Percentiles rank a stretch among this genome's conserved stretches.
These are phyloP conservation scores for Ophion ventricosus DNA, from an alignment of 2,888 invertebrate genomes.

Conservation along the genomic window DNA sequence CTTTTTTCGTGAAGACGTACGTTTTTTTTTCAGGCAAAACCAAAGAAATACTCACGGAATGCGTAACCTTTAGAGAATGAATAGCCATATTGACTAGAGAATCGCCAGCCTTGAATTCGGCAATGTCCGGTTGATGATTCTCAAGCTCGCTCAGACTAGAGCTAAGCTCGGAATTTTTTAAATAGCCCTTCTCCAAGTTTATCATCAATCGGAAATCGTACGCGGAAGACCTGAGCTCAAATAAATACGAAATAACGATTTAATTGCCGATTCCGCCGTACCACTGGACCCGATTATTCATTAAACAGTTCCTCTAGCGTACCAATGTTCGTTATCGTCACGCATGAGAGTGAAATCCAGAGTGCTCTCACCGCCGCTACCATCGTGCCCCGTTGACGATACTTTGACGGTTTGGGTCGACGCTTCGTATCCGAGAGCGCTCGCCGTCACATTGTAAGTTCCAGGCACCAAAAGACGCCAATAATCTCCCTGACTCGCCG, in stretches of 20 bases:
- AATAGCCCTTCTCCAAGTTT: constrained; percentile 77
- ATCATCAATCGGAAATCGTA: constrained; percentile 89
- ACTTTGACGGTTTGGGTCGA: constrained; percentile 87
- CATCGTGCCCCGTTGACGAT: constrained; percentile 76
- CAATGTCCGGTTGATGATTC: constrained; percentile 86
- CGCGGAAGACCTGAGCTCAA: constrained; percentile 86
- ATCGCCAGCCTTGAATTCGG: constrained; percentile 89
- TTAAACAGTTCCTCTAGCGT: constrained; percentile 35
- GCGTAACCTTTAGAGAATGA: constrained; percentile 89
- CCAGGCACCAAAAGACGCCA: constrained; percentile 96
- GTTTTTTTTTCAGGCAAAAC: background rate
- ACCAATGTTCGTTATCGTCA: constrained; percentile 93
- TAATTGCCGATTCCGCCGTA: background rate
- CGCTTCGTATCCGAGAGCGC: constrained; percentile 88
- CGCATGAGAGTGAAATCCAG: constrained; percentile 91
- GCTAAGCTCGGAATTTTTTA: constrained; percentile 85
- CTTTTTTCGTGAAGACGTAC: background rate
- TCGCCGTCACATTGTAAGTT: constrained; percentile 90
- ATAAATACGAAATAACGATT: background rate
- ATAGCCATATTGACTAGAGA: constrained; percentile 87
- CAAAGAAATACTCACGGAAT: constrained; percentile 85
- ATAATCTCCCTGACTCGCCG: constrained; percentile 93
- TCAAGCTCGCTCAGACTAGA: constrained; percentile 88
- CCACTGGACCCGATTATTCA: too few species aligned
- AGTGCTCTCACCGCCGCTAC: constrained; percentile 75